Percentiles rank a stretch among this genome's conserved stretches.
phyloP scores from a whole-genome alignment of 2,797 vertebrate species.

The Peromyscus aztecus region DNA sequence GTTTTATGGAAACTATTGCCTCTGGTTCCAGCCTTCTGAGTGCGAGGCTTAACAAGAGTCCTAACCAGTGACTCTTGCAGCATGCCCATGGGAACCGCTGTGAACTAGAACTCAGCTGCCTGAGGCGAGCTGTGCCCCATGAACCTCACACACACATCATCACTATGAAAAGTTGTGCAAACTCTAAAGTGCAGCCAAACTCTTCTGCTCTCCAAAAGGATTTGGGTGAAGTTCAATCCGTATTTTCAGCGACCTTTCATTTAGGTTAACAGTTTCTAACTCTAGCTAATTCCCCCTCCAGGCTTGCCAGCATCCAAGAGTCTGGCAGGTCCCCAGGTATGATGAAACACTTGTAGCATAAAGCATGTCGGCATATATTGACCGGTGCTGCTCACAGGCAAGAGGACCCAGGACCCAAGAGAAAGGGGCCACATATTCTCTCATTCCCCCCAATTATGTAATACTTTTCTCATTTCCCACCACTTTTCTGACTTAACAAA shows the following conservation, averaged over 20 bases:
- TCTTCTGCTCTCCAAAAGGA: slow-evolving; percentile 56
- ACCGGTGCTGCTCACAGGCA: background rate
- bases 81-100: background rate
- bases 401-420: background rate
- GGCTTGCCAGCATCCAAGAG: slow-evolving; percentile 47
- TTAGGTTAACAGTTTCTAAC: slow-evolving; percentile 62
- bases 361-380: background rate
- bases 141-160: slow-evolving; percentile 8
- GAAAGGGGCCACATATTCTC: background rate
- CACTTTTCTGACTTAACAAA: slow-evolving; percentile 50
- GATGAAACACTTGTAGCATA: slow-evolving; percentile 25
- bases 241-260: slow-evolving; percentile 75
- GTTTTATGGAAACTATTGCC: background rate
- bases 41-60: background rate
- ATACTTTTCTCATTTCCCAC: slow-evolving; percentile 54
- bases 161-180: slow-evolving; percentile 71
- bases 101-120: background rate
- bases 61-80: background rate
- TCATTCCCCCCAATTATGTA: background rate
- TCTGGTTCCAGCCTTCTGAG: slow-evolving; percentile 44
- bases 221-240: background rate
- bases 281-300: background rate
- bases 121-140: background rate
- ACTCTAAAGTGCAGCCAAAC: slow-evolving; percentile 62
- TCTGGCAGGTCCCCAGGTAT: background rate